A percentile compares a stretch with the other conserved stretches of the same genome.
These are phyloP conservation scores for Protula sp. DNA, from an alignment of 2,888 invertebrate species.

Conservation along the genomic window DNA sequence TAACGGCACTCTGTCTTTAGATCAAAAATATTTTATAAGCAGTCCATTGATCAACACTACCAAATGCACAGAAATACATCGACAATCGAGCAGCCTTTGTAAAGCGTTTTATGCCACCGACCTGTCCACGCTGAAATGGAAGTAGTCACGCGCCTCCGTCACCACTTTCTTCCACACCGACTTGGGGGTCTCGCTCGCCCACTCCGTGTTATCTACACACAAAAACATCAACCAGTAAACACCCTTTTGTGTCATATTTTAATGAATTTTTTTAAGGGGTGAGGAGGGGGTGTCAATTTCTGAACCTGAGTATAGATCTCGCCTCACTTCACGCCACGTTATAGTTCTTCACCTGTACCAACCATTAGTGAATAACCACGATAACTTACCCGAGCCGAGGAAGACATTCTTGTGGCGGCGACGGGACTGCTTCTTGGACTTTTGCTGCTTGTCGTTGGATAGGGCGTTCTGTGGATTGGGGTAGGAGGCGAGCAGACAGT, in stretches of 20 bases:
- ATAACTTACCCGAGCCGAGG: too few relatives aligned
- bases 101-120: slow-evolving; percentile 30
- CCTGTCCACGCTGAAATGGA: slow-evolving; percentile 78
- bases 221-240: neutral
- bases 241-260: neutral
- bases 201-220: slow-evolving; percentile 66
- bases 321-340: neutral
- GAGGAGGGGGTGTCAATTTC: neutral
- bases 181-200: slow-evolving; percentile 82
- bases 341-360: too few relatives aligned
- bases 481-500: slow-evolving; percentile 83
- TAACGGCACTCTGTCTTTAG: too few relatives aligned
- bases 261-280: neutral
- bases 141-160: slow-evolving; percentile 77
- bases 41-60: too few relatives aligned
- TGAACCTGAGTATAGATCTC: neutral
- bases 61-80: too few relatives aligned
- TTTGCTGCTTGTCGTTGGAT: slow-evolving; percentile 62
- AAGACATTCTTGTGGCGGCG: too few relatives aligned
- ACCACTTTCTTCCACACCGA: slow-evolving; percentile 83
- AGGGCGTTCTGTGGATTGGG: slow-evolving; percentile 66
- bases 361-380: too few relatives aligned
- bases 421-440: slow-evolving; percentile 55
- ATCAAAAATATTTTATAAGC: too few relatives aligned
- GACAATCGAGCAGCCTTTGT: too few relatives aligned